Evolutionary conservation across 2,797 vertebrate species (phyloP), one percentile per base, ranked within the genome.

Genomic region (Sebastes reedi): DNA sequence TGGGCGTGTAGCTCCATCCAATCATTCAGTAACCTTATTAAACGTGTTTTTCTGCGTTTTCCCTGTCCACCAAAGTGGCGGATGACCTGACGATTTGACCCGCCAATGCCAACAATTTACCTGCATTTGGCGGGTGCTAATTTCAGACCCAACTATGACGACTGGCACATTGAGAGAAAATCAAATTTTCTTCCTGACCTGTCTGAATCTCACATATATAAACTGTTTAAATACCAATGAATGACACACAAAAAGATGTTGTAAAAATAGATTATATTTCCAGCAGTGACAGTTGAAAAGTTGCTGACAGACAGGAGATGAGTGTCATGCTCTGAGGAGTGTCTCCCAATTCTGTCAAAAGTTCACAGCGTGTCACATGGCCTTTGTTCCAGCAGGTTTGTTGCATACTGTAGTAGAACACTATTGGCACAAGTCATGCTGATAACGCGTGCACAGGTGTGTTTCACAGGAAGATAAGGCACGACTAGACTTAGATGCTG

Each of bases 361-460:
- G 42, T 67, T 87, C 46, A 82, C 20, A n/a, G 13, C 0, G 32
- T 4, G 61, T 84, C 76, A 84, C 82, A 76, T 68, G 73, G 2
- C 1, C 30, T 70, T n/a, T 20, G 32, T 22, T 36, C 12, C 72
- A 64, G 64, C 68, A 71, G 71, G 54, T 77, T 16, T 46, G 42
- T 46, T 46, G 42, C 42, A 46, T 46, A 46, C 42, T 46, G 42
- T 18, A 18, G 42, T 16, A 46, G 42, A 67, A n/a, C 32, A 27
- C 32, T 56, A 5, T 2, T 5, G 46, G 50, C 29, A 46, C 30
- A 65, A 52, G 69, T 65, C 60, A 34, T n/a, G 6, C 36, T 56
- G 85, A 80, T 79, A 64, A 78, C 64, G 24, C 69, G 74, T 25
- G 16, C 10, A 12, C 34, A 67, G 39, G 70, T 65, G 72, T 72